A percentile compares a stretch with the other conserved stretches of the same genome.
These are phyloP conservation scores for Triplophysa siluroides DNA, from an alignment of 2,113 vertebrate species.

Conservation along the genomic window DNA sequence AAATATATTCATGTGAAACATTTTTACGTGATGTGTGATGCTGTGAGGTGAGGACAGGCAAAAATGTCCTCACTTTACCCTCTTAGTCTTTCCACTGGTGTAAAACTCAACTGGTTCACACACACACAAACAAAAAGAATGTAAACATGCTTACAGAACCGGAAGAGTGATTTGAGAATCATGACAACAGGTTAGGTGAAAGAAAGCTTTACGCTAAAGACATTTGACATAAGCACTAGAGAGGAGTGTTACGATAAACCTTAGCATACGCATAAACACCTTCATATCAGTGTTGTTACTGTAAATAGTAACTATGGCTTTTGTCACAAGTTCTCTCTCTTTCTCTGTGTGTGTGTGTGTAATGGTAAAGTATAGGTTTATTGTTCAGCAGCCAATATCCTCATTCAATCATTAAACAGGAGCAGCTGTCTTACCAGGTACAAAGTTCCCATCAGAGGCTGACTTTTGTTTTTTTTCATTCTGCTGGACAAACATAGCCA, in stretches of 20 bases:
- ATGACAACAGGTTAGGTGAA: conserved; percentile 35
- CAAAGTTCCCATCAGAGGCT: conserved; percentile 34
- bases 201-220: conserved; percentile 11
- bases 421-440: conserved; percentile 24
- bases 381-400: not conserved
- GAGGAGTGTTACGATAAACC: not conserved
- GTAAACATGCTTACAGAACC: not conserved
- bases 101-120: not conserved
- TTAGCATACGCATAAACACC: no score
- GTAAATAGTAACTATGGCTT: not conserved
- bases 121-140: conserved; percentile 2
- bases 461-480: not conserved
- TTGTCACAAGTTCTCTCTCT: not conserved
- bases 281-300: not conserved
- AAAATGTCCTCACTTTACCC: no score
- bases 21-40: not conserved
- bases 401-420: conserved; percentile 50
- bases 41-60: no score
- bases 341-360: not conserved
- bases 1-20: not conserved
- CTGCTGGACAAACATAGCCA: not conserved
- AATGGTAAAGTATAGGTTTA: not conserved
- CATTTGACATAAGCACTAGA: not conserved
- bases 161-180: not conserved
- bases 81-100: not conserved